phyloP scores from a whole-genome alignment of 1,140 invertebrate species.

The Neotoxoptera formosana region DNA sequence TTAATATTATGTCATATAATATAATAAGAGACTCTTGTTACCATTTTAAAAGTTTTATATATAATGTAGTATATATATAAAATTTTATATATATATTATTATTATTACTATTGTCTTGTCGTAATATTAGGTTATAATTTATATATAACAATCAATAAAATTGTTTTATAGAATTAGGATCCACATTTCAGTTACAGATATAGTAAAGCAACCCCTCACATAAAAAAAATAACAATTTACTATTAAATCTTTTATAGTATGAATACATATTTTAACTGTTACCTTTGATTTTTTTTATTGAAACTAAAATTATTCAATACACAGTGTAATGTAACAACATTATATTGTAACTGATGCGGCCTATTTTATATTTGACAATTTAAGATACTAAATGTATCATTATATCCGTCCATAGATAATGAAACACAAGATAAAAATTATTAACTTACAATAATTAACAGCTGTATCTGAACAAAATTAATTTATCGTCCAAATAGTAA shows the following conservation, averaged over 20 bases:
- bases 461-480: constrained; percentile 6
- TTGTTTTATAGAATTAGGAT: neutral
- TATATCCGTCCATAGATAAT: constrained; percentile 45
- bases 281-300: neutral
- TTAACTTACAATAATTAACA: neutral
- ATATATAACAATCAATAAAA: constrained; percentile 27
- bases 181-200: neutral
- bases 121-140: constrained; percentile 6
- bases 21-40: constrained; percentile 41
- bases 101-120: neutral
- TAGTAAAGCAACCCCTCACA: neutral
- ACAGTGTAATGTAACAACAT: neutral
- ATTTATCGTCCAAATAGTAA: constrained; percentile 21
- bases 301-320: neutral
- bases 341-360: neutral
- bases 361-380: neutral
- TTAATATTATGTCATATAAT: constrained; percentile 26
- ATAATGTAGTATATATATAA: constrained; percentile 32
- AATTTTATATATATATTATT: neutral
- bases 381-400: constrained; percentile 32
- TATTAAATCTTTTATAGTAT: neutral
- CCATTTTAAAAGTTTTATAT: constrained; percentile 41
- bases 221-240: neutral
- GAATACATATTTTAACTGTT: neutral
- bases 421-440: constrained; percentile 16